Percentiles rank a stretch among this genome's conserved stretches.
phyloP scores from a whole-genome alignment of 2,888 invertebrate genomes.

The Agrochola circellaris region DNA sequence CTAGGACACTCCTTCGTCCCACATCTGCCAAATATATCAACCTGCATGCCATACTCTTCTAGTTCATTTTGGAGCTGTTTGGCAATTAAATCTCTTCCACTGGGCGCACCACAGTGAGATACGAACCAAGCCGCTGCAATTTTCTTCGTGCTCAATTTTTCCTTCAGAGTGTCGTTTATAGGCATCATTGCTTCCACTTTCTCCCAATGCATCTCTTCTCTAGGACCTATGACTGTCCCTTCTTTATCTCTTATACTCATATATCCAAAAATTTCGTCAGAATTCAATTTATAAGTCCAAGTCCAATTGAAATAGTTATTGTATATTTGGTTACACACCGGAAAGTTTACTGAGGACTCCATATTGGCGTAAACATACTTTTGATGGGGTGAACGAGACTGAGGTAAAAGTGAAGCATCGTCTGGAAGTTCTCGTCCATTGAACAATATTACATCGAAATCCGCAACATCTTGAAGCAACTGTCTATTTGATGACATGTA shows the following conservation, averaged over 20 bases:
- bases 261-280: slow-evolving; percentile 75
- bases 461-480: slow-evolving; percentile 68
- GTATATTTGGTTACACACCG: slow-evolving; percentile 68
- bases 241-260: slow-evolving; percentile 70
- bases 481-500: slow-evolving; percentile 74
- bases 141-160: slow-evolving; percentile 71
- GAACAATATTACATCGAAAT: slow-evolving; percentile 79
- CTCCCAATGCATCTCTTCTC: slow-evolving; percentile 73
- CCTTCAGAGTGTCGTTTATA: slow-evolving; percentile 68
- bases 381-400: slow-evolving; percentile 67
- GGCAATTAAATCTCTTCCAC: slow-evolving; percentile 70
- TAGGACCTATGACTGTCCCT: slow-evolving; percentile 72
- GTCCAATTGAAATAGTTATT: slow-evolving; percentile 79
- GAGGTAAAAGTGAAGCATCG: slow-evolving; percentile 62
- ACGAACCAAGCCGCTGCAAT: slow-evolving; percentile 81
- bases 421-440: slow-evolving; percentile 73
- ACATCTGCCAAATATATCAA: slow-evolving; percentile 79
- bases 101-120: slow-evolving; percentile 74
- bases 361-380: slow-evolving; percentile 65
- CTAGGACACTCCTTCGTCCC: slow-evolving; percentile 69
- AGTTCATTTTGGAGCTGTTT: slow-evolving; percentile 67
- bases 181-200: slow-evolving; percentile 72
- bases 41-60: slow-evolving; percentile 64
- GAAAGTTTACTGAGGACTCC: slow-evolving; percentile 76
- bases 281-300: slow-evolving; percentile 78